A percentile compares a stretch with the other conserved stretches of the same genome.
These are phyloP conservation scores for Ceratina australensis DNA, from an alignment of 1,140 invertebrate genomes.

Conservation along the genomic window DNA sequence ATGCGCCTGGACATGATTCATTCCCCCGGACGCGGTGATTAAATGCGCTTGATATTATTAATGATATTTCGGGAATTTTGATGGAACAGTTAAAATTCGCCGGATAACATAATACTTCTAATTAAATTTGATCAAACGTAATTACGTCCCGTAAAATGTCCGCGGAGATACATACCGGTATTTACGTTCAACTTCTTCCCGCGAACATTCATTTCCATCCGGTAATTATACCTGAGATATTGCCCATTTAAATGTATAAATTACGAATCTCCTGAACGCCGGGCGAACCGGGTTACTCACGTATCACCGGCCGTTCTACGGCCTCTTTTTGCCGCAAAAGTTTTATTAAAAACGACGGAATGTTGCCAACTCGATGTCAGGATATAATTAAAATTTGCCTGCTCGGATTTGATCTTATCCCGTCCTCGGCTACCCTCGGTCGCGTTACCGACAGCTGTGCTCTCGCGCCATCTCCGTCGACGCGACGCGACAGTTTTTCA, in stretches of 20 bases:
- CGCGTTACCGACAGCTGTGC: slow-evolving; percentile 47
- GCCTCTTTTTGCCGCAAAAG: slow-evolving; percentile 36
- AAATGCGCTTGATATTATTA: slow-evolving; percentile 23
- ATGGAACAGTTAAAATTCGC: not conserved
- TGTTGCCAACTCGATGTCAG: slow-evolving; percentile 60
- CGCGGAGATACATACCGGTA: too few species aligned
- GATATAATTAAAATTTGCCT: slow-evolving; percentile 62
- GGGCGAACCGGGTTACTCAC: not conserved
- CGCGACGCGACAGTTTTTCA: slow-evolving; percentile 24
- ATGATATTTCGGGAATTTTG: slow-evolving; percentile 19
- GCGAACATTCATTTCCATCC: not conserved
- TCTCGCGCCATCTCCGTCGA: slow-evolving; percentile 29
- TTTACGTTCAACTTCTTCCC: too few species aligned
- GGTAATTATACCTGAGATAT: not conserved
- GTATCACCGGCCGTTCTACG: not conserved
- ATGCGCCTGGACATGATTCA: slow-evolving; percentile 9
- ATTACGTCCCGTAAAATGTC: too few species aligned
- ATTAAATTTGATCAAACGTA: not conserved
- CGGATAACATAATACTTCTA: not conserved
- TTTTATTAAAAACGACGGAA: slow-evolving; percentile 59
- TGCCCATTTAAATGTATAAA: too few species aligned
- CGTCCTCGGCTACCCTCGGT: not conserved
- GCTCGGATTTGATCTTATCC: slow-evolving; percentile 54
- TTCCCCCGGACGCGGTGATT: slow-evolving; percentile 9
- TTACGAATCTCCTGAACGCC: not conserved